These are phyloP conservation scores for Sphaerodactylus townsendi DNA, from an alignment of 2,113 vertebrate genomes.

Conservation along the genomic window DNA sequence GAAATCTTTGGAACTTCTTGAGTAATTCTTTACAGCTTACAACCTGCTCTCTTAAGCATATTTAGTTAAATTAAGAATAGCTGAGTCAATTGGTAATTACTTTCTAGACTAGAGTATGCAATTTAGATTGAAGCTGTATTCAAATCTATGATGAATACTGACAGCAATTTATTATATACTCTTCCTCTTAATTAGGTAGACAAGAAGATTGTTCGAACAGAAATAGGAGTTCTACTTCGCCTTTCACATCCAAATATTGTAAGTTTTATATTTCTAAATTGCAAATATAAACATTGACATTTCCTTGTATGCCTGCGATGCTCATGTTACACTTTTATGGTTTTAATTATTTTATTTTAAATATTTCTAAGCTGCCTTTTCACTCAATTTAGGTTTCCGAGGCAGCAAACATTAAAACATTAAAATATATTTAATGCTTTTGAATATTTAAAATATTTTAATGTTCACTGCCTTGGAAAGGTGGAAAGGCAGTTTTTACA, in stretches of 20 bases:
- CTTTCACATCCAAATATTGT: constrained; percentile 91
- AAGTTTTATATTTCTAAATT: constrained; percentile 68
- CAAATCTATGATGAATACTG: not conserved
- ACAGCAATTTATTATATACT: constrained; percentile 37
- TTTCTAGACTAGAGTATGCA: not conserved
- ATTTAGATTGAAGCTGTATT: not conserved
- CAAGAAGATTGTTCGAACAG: constrained; percentile 90
- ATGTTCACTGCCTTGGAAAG: too few relatives aligned
- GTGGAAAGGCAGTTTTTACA: too few relatives aligned
- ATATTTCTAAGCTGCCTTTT: too few relatives aligned
- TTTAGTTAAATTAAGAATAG: not conserved
- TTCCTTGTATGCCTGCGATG: not conserved
- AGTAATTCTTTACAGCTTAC: not conserved
- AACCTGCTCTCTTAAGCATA: not conserved
- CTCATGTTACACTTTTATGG: not conserved
- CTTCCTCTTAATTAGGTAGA: constrained; percentile 80
- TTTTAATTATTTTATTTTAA: too few relatives aligned
- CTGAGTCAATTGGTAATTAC: not conserved
- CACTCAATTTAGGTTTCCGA: too few relatives aligned
- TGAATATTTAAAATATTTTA: too few relatives aligned
- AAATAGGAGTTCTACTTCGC: constrained; percentile 87
- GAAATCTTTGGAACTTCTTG: not conserved
- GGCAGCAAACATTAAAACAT: too few relatives aligned
- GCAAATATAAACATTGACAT: not conserved
- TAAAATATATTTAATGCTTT: too few relatives aligned